Conservation (phyloP, 2,797 vertebrate genomes). For the Gymnodraco acuticeps region DNA sequence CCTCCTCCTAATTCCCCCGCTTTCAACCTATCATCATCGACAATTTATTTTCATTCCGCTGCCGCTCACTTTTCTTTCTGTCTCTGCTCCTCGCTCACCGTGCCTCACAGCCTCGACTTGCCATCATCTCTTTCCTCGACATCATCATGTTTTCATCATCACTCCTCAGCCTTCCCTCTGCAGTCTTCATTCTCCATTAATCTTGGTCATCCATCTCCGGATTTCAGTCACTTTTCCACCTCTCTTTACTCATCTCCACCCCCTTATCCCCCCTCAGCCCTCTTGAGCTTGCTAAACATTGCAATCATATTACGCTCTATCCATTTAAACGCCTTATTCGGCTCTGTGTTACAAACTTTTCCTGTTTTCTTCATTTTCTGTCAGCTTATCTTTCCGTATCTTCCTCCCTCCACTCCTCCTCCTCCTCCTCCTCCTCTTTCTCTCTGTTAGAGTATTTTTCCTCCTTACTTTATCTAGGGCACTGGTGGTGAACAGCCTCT, state of each 20-base stretch:
- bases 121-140: slow-evolving; percentile 44
- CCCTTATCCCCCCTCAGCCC: slow-evolving; percentile 45
- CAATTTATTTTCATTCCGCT: slow-evolving; percentile 59
- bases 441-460: slow-evolving; percentile 38
- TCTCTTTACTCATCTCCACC: slow-evolving; percentile 64
- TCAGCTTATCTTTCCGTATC: slow-evolving; percentile 51
- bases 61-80: slow-evolving; percentile 6
- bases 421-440: slow-evolving; percentile 30
- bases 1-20: slow-evolving; percentile 44
- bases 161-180: slow-evolving; percentile 42
- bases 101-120: slow-evolving; percentile 25
- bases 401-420: slow-evolving; percentile 25
- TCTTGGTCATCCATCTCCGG: slow-evolving; percentile 46
- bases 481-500: slow-evolving; percentile 68
- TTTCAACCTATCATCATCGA: slow-evolving; percentile 59
- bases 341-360: slow-evolving; percentile 53
- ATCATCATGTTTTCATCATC: slow-evolving; percentile 60
- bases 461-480: slow-evolving; percentile 70
- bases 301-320: slow-evolving; percentile 37
- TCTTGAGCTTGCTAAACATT: slow-evolving; percentile 37
- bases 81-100: slow-evolving; percentile 26
- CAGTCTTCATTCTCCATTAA: slow-evolving; percentile 50
- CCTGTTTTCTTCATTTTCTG: slow-evolving; percentile 46
- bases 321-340: slow-evolving; percentile 43
- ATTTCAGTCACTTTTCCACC: slow-evolving; percentile 58